Percentiles rank a stretch among this genome's conserved stretches.
Evolutionary conservation across 2,113 vertebrate species (phyloP).

Genomic region (Notiomystis cincta): DNA sequence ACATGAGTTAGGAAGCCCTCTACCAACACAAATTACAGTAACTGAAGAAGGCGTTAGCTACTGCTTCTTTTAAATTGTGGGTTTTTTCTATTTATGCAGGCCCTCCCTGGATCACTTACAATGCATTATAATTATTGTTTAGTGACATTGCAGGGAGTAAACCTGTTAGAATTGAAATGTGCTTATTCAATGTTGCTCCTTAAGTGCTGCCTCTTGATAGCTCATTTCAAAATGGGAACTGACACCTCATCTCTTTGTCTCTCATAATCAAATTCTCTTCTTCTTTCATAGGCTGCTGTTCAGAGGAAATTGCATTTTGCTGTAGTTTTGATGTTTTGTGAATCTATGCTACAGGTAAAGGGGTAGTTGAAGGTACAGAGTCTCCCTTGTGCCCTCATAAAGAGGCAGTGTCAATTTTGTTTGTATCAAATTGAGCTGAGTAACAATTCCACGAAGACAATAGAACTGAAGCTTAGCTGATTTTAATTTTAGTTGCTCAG

Average conservation of each 20-base stretch:
- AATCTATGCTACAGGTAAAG: neutral
- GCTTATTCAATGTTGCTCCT: neutral
- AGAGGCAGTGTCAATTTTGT: neutral
- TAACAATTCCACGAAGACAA: neutral
- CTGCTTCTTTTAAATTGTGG: neutral
- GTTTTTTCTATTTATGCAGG: neutral
- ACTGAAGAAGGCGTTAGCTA: neutral
- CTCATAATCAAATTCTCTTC: constrained; percentile 16
- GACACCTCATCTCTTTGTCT: constrained; percentile 26
- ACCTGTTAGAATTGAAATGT: neutral
- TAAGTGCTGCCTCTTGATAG: constrained; percentile 9
- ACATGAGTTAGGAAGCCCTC: neutral
- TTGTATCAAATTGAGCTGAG: neutral
- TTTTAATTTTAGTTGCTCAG: neutral
- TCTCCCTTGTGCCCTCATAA: neutral
- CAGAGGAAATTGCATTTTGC: neutral
- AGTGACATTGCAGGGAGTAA: neutral
- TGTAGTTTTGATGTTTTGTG: neutral
- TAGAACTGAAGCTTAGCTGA: neutral
- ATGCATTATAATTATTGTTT: neutral
- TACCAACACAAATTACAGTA: neutral
- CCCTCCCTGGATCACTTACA: neutral
- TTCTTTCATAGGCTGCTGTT: neutral
- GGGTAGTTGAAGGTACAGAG: neutral
- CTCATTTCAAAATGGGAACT: constrained; percentile 21